Percentiles rank a stretch among this genome's conserved stretches.
phyloP scores from a whole-genome alignment of 2,888 invertebrate genomes.

The Lasius fuliginosus region DNA sequence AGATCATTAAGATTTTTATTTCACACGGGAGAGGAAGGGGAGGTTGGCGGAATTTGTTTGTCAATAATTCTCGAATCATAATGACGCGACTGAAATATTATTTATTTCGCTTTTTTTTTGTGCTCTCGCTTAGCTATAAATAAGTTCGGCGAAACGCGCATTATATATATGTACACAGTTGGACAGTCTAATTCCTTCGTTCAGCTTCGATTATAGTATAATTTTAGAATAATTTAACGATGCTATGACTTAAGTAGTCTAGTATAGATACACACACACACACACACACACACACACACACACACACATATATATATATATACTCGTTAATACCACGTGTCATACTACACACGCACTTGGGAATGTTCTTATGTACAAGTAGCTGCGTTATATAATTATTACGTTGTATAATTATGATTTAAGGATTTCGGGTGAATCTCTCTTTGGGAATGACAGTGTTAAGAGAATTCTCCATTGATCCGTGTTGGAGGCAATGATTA shows the following conservation, averaged over 20 bases:
- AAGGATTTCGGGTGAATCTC: constrained; percentile 52
- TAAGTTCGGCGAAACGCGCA: constrained; percentile 56
- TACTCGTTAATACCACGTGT: constrained; percentile 53
- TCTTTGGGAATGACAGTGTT: constrained; percentile 62
- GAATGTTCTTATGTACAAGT: constrained; percentile 78
- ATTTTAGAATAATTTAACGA: constrained; percentile 69
- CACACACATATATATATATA: constrained; percentile 38
- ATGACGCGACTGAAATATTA: constrained; percentile 55
- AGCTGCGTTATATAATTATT: constrained; percentile 24
- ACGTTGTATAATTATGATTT: constrained; percentile 30
- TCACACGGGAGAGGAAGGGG: too few relatives aligned
- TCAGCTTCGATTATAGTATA: constrained; percentile 45
- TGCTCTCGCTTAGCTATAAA: constrained; percentile 66
- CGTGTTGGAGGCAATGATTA: neutral
- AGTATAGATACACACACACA: constrained; percentile 53
- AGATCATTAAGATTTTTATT: constrained; percentile 10
- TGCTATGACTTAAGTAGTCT: constrained; percentile 57
- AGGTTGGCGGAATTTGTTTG: neutral
- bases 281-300: constrained; percentile 50
- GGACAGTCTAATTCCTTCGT: constrained; percentile 45
- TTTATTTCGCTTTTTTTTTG: constrained; percentile 60
- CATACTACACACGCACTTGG: constrained; percentile 64
- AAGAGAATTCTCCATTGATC: neutral
- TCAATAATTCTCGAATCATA: neutral
- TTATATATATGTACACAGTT: constrained; percentile 66